phyloP scores from a whole-genome alignment of 2,797 vertebrate species.

The Propithecus perrieri region DNA sequence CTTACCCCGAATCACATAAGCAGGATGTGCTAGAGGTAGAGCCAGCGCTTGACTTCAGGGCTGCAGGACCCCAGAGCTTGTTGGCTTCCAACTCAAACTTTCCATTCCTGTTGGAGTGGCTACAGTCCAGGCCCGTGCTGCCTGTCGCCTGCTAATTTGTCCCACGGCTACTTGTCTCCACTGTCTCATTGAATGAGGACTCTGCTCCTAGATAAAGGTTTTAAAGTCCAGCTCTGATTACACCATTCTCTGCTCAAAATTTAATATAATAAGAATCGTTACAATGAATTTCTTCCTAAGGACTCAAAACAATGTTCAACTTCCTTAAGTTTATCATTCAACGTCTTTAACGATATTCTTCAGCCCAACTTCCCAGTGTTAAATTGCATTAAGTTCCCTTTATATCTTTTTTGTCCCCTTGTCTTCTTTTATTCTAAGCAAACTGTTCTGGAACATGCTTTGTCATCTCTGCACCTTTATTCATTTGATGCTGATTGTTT shows the following conservation, averaged over 20 bases:
- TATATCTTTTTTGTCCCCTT: not conserved
- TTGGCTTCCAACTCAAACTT: not conserved
- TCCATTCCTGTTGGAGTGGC: not conserved
- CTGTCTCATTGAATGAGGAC: not conserved
- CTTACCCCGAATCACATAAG: not conserved
- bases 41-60: not conserved
- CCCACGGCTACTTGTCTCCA: not conserved
- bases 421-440: not conserved
- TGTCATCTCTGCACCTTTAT: not conserved
- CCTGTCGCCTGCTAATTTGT: not conserved
- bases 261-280: not conserved
- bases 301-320: not conserved
- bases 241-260: not conserved
- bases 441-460: not conserved
- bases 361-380: not conserved
- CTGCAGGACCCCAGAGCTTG: not conserved
- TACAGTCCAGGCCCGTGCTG: accelerated
- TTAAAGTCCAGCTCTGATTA: not conserved
- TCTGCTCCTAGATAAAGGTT: not conserved
- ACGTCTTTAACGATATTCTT: not conserved
- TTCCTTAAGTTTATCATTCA: not conserved
- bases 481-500: not conserved
- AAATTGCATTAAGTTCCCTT: not conserved
- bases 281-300: not conserved
- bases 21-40: not conserved